Percentiles rank a stretch among this genome's conserved stretches.
These are phyloP conservation scores for Plecturocebus donacophilus DNA, from an alignment of 2,113 vertebrate species.

Conservation along the genomic window DNA sequence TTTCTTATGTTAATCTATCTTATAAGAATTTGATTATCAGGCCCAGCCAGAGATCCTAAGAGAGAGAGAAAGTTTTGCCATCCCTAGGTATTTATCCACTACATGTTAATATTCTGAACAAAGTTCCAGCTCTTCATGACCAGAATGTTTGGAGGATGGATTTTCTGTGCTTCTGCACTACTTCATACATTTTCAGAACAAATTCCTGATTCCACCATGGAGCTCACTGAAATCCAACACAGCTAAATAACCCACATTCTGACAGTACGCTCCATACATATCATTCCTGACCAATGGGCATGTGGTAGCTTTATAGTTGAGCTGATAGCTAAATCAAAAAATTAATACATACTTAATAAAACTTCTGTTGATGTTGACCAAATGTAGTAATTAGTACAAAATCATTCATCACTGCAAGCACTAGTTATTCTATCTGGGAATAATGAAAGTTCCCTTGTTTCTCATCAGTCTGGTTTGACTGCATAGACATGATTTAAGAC, in stretches of 20 bases:
- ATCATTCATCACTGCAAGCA: neutral
- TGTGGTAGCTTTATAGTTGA: neutral
- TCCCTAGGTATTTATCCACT: neutral
- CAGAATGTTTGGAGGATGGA: neutral
- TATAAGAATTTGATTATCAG: neutral
- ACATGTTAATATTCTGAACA: neutral
- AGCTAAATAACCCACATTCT: neutral
- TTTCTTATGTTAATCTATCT: neutral
- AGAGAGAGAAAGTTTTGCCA: neutral
- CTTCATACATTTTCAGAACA: neutral
- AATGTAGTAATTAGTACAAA: neutral
- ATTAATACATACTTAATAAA: neutral
- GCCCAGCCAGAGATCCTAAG: neutral
- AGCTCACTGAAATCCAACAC: neutral
- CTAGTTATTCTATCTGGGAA: neutral
- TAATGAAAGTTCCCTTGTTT: neutral
- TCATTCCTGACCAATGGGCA: neutral
- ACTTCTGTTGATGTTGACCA: neutral
- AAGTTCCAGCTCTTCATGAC: neutral
- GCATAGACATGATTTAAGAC: neutral
- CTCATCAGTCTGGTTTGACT: neutral
- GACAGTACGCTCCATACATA: rapidly evolving
- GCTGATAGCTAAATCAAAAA: neutral
- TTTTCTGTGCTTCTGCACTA: neutral
- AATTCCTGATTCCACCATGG: neutral